Evolutionary conservation across 2,797 vertebrate genomes (phyloP).

Genomic region (Spinibarbus caldwelli): DNA sequence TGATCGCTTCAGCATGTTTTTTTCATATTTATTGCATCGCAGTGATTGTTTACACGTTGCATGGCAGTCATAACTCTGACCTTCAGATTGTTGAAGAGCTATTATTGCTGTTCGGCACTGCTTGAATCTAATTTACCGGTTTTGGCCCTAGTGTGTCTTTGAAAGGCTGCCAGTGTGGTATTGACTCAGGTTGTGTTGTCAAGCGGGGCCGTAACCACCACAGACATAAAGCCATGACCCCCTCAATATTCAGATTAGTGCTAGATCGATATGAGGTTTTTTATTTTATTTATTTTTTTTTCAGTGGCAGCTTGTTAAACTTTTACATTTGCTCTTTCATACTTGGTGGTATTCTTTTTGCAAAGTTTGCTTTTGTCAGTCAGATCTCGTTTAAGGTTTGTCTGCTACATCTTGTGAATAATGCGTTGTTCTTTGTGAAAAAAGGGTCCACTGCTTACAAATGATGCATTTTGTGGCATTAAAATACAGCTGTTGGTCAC

Average conservation of each 20-base stretch:
- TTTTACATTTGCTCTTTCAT: neutral
- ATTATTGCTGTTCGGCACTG: conserved; percentile 1
- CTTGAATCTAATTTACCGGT: conserved; percentile 28
- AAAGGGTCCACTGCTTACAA: conserved; percentile 5
- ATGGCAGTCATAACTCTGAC: conserved; percentile 24
- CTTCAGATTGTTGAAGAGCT: conserved; percentile 1
- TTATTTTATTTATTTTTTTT: neutral
- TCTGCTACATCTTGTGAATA: neutral
- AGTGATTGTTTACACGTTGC: conserved; percentile 8
- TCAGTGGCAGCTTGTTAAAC: conserved; percentile 9
- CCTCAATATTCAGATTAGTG: conserved; percentile 30
- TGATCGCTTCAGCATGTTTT: conserved; percentile 23
- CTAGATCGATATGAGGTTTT: neutral
- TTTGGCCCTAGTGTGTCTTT: conserved; percentile 46
- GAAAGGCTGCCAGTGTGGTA: conserved; percentile 21
- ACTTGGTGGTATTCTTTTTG: neutral
- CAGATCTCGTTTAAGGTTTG: neutral
- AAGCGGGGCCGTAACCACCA: neutral
- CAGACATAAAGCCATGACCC: conserved; percentile 15
- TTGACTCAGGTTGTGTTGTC: conserved; percentile 30
- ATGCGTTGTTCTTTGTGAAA: neutral
- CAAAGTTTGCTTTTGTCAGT: neutral
- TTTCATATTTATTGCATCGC: conserved; percentile 10
- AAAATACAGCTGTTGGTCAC: neutral
- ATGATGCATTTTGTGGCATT: neutral